Percentiles rank a stretch among this genome's conserved stretches.
These are phyloP conservation scores for Rhinella marina DNA, from an alignment of 2,797 vertebrate species.

Conservation along the genomic window DNA sequence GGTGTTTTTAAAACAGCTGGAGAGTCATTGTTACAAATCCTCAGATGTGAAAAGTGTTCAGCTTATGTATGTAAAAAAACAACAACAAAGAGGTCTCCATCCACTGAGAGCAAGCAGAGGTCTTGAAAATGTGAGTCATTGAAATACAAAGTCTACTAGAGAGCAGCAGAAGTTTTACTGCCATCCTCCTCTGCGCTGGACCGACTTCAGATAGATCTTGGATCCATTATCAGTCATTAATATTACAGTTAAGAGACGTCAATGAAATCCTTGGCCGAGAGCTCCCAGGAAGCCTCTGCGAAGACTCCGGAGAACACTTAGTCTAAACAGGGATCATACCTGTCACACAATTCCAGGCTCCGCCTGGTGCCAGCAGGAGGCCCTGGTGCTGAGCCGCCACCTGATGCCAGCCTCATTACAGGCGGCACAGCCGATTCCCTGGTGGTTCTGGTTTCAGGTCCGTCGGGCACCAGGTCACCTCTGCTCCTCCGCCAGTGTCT, in stretches of 20 bases:
- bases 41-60: neutral
- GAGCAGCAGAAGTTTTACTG: neutral
- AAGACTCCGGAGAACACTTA: slow-evolving; percentile 20
- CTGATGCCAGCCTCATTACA: slow-evolving; percentile 28
- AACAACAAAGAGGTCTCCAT: neutral
- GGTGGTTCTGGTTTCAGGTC: neutral
- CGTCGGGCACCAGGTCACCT: neutral
- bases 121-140: neutral
- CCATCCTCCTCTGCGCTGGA: neutral
- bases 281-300: slow-evolving; percentile 22
- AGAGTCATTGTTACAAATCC: neutral
- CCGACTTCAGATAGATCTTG: neutral
- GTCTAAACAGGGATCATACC: slow-evolving; percentile 40
- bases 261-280: slow-evolving; percentile 30
- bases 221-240: slow-evolving; percentile 28
- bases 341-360: slow-evolving; percentile 34
- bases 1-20: too few species aligned
- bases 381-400: neutral
- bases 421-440: neutral
- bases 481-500: neutral
- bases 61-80: neutral
- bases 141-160: neutral
- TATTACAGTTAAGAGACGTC: slow-evolving; percentile 22
- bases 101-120: neutral
- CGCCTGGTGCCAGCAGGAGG: slow-evolving; percentile 27